phyloP scores from a whole-genome alignment of 2,113 vertebrate genomes.

The Bostrychus sinensis region DNA sequence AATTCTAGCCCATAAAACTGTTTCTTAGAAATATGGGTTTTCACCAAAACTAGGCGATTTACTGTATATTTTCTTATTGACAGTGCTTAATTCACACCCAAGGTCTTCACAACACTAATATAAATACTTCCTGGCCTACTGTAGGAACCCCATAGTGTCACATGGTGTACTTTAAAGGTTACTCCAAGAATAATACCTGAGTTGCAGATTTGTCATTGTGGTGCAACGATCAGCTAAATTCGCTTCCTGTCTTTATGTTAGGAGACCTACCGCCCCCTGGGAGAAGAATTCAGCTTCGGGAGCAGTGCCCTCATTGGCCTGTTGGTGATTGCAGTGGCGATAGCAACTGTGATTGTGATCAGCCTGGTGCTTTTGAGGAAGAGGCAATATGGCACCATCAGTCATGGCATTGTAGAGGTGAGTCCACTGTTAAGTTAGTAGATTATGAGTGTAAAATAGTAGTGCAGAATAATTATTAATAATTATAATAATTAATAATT shows the following conservation, averaged over 20 bases:
- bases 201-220: background rate
- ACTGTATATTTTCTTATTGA: too few species aligned
- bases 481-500: too few species aligned
- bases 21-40: too few species aligned
- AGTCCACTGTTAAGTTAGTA: slow-evolving; percentile 43
- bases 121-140: background rate
- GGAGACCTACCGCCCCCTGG: slow-evolving; percentile 86
- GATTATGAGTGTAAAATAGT: slow-evolving; percentile 13
- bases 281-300: slow-evolving; percentile 91
- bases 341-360: slow-evolving; percentile 95
- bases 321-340: slow-evolving; percentile 93
- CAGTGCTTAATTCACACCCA: too few species aligned
- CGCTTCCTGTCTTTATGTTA: slow-evolving; percentile 53
- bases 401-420: slow-evolving; percentile 98
- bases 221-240: background rate
- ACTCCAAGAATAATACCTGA: too few species aligned
- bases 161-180: background rate
- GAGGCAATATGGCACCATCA: slow-evolving; percentile 97
- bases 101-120: too few species aligned
- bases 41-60: background rate
- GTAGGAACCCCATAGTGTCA: background rate
- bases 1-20: too few species aligned
- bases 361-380: slow-evolving; percentile 97
- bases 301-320: slow-evolving; percentile 93
- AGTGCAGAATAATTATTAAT: too few species aligned